A percentile compares a stretch with the other conserved stretches of the same genome.
Evolutionary conservation across 2,888 invertebrate species (phyloP).

Genomic region (Drosophila fungiperda): DNA sequence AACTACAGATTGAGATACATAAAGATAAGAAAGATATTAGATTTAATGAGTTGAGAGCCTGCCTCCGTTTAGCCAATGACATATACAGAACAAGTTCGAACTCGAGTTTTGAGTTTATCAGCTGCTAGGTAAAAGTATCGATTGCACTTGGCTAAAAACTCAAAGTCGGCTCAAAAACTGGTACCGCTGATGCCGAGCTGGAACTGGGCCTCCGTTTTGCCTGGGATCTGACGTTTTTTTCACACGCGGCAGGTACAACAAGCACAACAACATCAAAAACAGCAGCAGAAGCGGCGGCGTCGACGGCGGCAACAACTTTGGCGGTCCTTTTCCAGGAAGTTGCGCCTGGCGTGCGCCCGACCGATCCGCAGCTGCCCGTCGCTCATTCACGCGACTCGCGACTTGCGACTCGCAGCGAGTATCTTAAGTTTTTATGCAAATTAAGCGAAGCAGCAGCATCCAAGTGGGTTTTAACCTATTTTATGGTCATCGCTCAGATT

Average conservation of each 20-base stretch:
- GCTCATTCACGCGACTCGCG: conserved; percentile 69
- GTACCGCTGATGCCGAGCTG: conserved; percentile 31
- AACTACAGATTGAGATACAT: conserved; percentile 72
- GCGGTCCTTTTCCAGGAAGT: conserved; percentile 81
- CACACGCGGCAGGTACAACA: conserved; percentile 73
- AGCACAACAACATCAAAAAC: conserved; percentile 13
- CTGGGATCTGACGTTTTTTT: conserved; percentile 47
- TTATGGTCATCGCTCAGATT: conserved; percentile 69
- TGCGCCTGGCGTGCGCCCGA: conserved; percentile 76
- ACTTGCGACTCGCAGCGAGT: conserved; percentile 46
- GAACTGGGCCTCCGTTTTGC: background rate
- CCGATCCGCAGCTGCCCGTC: conserved; percentile 56
- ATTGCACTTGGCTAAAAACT: conserved; percentile 68
- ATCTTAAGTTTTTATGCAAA: conserved; percentile 76
- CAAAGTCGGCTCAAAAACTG: conserved; percentile 70
- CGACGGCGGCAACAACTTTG: conserved; percentile 68
- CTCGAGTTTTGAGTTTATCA: conserved; percentile 19
- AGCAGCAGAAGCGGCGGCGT: conserved; percentile 12
- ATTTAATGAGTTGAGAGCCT: conserved; percentile 67
- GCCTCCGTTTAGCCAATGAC: conserved; percentile 61
- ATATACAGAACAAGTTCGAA: conserved; percentile 37
- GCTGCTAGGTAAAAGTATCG: conserved; percentile 65
- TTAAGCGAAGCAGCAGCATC: conserved; percentile 60
- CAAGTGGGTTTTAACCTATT: conserved; percentile 76
- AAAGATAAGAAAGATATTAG: conserved; percentile 75